phyloP scores from a whole-genome alignment of 1,140 invertebrate species.

The Hycleus cichorii region DNA sequence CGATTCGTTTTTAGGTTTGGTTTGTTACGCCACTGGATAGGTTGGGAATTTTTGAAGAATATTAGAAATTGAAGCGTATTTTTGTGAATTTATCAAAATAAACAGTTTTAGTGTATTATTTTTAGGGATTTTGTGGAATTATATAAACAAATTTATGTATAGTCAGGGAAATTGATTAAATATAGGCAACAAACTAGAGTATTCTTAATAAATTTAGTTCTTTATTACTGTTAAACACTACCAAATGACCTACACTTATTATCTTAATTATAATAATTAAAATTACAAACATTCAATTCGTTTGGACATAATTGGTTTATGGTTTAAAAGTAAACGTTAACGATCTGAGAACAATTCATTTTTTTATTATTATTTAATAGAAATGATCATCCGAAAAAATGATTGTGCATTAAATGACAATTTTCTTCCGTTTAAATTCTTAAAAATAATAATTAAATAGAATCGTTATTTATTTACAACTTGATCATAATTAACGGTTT shows the following conservation, averaged over 20 bases:
- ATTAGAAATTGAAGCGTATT: too few species aligned
- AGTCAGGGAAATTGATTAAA: too few species aligned
- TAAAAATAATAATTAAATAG: constrained; percentile 21
- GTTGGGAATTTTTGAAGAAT: too few species aligned
- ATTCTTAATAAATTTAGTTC: constrained; percentile 25
- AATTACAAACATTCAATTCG: constrained; percentile 22
- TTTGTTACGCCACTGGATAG: too few species aligned
- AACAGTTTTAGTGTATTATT: too few species aligned
- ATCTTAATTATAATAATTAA: constrained; percentile 22
- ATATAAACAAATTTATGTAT: too few species aligned
- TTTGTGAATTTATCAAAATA: too few species aligned
- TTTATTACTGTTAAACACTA: constrained; percentile 29
- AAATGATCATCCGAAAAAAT: neutral
- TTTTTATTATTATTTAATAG: neutral
- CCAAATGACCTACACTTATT: constrained; percentile 30
- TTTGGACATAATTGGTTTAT: constrained; percentile 10
- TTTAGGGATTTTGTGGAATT: too few species aligned
- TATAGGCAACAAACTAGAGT: too few species aligned
- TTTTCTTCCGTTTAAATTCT: neutral
- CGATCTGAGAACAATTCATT: neutral
- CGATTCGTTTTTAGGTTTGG: too few species aligned
- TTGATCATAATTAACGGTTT: constrained; percentile 17
- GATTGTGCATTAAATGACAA: constrained; percentile 8
- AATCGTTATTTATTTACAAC: constrained; percentile 19
- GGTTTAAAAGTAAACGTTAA: neutral